A percentile compares a stretch with the other conserved stretches of the same genome.
Conservation (phyloP, 2,888 invertebrate genomes). For the Coenonympha glycerion region DNA sequence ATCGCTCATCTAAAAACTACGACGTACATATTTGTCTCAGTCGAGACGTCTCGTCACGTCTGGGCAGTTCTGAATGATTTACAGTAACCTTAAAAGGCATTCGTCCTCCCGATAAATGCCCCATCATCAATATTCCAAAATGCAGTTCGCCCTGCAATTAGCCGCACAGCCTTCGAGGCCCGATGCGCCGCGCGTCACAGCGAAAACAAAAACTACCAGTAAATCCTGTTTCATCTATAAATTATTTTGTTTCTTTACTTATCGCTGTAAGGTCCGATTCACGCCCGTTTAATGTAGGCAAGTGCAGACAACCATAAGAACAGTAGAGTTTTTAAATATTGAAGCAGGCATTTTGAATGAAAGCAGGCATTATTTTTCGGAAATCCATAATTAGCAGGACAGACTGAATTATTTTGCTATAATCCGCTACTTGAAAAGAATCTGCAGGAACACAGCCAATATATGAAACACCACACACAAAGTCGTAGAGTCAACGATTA, state of each 20-base stretch:
- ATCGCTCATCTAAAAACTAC: slow-evolving; percentile 64
- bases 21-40: slow-evolving; percentile 64
- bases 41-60: slow-evolving; percentile 73
- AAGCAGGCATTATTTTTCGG: too few relatives aligned
- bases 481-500: too few relatives aligned
- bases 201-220: slow-evolving; percentile 56
- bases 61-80: slow-evolving; percentile 69
- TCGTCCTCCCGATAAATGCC: slow-evolving; percentile 73
- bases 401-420: too few relatives aligned
- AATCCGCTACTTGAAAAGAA: too few relatives aligned
- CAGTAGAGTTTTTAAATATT: too few relatives aligned
- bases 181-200: slow-evolving; percentile 58
- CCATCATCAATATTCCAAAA: slow-evolving; percentile 76
- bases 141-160: slow-evolving; percentile 72
- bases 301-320: too few relatives aligned
- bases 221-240: slow-evolving; percentile 69
- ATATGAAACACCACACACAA: too few relatives aligned
- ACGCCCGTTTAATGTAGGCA: too few relatives aligned
- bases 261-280: too few relatives aligned
- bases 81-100: slow-evolving; percentile 69
- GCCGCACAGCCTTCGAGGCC: slow-evolving; percentile 70
- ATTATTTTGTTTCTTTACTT: slow-evolving; percentile 22
- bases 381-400: too few relatives aligned
- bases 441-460: too few relatives aligned
- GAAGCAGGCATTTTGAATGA: too few relatives aligned